Evolutionary conservation across 2,113 vertebrate genomes (phyloP).

Genomic region (Oreotrochilus melanogaster): DNA sequence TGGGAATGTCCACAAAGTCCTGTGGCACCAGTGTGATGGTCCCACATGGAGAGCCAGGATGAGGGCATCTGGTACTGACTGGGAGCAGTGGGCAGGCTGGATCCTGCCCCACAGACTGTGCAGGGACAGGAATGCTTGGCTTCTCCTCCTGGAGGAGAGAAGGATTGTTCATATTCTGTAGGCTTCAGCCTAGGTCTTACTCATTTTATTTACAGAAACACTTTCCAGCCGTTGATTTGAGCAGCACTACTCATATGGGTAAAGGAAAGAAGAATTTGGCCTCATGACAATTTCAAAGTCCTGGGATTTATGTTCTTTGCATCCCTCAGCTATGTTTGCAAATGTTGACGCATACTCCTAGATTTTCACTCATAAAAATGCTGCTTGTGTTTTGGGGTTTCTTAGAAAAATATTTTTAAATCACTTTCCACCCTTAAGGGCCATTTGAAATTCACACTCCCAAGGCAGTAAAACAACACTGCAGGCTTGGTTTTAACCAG

Average conservation of each 20-base stretch:
- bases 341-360: conserved; percentile 49
- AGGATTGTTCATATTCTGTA: conserved; percentile 21
- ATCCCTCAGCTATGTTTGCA: conserved; percentile 51
- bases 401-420: conserved; percentile 66
- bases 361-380: conserved; percentile 62
- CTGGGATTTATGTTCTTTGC: conserved; percentile 54
- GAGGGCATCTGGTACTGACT: background rate
- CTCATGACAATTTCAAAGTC: conserved; percentile 46
- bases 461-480: conserved; percentile 45
- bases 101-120: background rate
- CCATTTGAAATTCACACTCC: conserved; percentile 49
- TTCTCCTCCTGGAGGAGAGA: background rate
- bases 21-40: accelerated
- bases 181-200: conserved; percentile 23
- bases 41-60: accelerated
- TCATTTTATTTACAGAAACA: conserved; percentile 48
- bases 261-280: conserved; percentile 52
- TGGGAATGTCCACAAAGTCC: background rate
- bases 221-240: conserved; percentile 27
- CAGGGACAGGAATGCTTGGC: conserved; percentile 25
- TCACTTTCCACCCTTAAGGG: conserved; percentile 61
- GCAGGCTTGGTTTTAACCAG: background rate
- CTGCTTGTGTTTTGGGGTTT: conserved; percentile 59
- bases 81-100: accelerated
- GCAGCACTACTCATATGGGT: background rate